These are phyloP conservation scores for Sphaeramia orbicularis DNA, from an alignment of 2,797 vertebrate species.

Conservation along the genomic window DNA sequence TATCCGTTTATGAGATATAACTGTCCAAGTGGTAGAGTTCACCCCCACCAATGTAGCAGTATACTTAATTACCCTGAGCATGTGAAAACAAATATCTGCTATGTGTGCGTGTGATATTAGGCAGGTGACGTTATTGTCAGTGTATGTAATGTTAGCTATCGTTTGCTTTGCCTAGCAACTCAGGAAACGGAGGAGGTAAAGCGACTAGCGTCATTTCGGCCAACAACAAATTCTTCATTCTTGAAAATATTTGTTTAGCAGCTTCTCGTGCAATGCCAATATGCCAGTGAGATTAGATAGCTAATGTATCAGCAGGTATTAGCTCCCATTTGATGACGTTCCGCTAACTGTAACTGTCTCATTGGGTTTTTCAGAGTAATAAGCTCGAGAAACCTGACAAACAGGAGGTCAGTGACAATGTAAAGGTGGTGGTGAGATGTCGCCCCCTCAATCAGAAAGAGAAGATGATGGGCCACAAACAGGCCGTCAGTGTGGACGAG, in stretches of 20 bases:
- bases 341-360: no score
- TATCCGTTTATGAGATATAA: neutral
- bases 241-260: neutral
- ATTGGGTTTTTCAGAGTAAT: constrained; percentile 81
- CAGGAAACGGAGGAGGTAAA: neutral
- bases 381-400: constrained; percentile 90
- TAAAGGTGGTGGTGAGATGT: constrained; percentile 98
- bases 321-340: neutral
- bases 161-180: constrained; percentile 37
- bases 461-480: constrained; percentile 90
- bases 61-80: neutral
- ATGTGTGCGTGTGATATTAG: neutral
- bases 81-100: neutral
- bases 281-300: neutral
- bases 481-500: constrained; percentile 94
- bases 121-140: neutral
- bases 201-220: neutral
- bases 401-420: constrained; percentile 93
- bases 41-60: no score
- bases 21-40: neutral
- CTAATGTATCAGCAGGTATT: neutral
- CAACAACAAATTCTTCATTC: neutral
- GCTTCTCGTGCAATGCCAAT: no score
- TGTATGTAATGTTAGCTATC: neutral
- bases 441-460: constrained; percentile 96